Evolutionary conservation across 2,797 vertebrate species (phyloP).

Genomic region (Gymnodraco acuticeps): DNA sequence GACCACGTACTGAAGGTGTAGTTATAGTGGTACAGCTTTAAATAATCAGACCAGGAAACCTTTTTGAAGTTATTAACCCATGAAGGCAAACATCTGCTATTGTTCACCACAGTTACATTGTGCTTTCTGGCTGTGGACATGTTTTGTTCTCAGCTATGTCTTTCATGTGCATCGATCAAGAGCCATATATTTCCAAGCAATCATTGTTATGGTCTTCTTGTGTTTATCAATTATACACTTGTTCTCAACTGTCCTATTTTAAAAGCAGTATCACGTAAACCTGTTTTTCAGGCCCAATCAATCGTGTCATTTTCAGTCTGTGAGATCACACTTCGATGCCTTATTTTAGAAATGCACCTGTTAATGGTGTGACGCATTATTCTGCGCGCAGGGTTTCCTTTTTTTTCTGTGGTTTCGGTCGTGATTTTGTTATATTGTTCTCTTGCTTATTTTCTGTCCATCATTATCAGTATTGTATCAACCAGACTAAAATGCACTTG

Average conservation of each 20-base stretch:
- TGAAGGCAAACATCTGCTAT: slow-evolving; percentile 5
- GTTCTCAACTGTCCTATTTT: not conserved
- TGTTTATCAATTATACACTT: slow-evolving; percentile 3
- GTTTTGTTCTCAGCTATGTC: not conserved
- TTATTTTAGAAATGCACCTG: not conserved
- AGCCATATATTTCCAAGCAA: not conserved
- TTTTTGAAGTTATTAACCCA: slow-evolving; percentile 2
- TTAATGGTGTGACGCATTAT: slow-evolving; percentile 5
- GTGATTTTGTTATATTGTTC: not conserved
- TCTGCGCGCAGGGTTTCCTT: not conserved
- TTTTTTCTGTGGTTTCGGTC: not conserved
- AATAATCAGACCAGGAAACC: slow-evolving; percentile 6
- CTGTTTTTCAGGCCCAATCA: not conserved
- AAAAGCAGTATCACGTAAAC: not conserved
- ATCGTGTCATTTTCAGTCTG: not conserved
- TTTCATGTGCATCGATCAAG: slow-evolving; percentile 1
- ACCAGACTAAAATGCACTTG: not conserved
- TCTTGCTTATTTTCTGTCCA: slow-evolving; percentile 3
- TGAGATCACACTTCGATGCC: not conserved
- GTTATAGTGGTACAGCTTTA: not conserved
- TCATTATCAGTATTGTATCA: not conserved
- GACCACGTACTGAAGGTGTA: not conserved
- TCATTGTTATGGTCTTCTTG: not conserved
- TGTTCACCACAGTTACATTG: not conserved
- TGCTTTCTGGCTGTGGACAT: not conserved